Conservation (phyloP, 2,113 vertebrate genomes). For the Anoura caudifer region DNA sequence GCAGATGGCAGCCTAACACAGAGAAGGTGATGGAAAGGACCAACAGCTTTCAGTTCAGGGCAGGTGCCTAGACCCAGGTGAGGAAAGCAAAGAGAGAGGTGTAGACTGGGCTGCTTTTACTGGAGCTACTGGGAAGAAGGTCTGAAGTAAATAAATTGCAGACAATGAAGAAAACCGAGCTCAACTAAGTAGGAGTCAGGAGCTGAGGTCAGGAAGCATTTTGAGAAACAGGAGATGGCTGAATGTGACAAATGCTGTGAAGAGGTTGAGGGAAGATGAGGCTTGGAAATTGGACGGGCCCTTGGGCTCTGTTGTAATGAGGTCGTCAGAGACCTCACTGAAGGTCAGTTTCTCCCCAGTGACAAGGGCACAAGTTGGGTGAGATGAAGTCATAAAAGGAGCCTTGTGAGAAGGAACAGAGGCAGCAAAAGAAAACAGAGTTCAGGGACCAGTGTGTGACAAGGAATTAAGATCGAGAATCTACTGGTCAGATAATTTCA, state of each 20-base stretch:
- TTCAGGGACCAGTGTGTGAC: neutral
- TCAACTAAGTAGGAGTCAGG: neutral
- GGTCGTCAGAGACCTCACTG: constrained; percentile 42
- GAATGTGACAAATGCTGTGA: constrained; percentile 51
- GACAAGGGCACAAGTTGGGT: constrained; percentile 39
- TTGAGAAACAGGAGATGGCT: neutral
- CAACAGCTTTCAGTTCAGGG: neutral
- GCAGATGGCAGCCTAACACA: too few relatives aligned
- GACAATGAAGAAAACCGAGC: neutral
- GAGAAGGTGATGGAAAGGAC: neutral
- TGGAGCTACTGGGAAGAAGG: neutral
- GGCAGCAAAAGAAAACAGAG: neutral
- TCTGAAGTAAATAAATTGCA: neutral
- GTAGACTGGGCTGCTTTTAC: neutral
- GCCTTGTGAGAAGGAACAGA: constrained; percentile 6
- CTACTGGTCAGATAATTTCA: neutral
- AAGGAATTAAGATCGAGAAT: neutral
- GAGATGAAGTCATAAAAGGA: constrained; percentile 41
- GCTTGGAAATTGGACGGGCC: constrained; percentile 60
- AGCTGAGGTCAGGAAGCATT: constrained; percentile 45
- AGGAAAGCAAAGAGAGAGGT: neutral
- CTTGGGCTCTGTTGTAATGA: constrained; percentile 71
- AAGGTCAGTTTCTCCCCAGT: constrained; percentile 54
- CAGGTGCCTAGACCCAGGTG: too few relatives aligned
- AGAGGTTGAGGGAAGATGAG: constrained; percentile 33